Evolutionary conservation across 92 coral and sea anemone genomes (phyloP), one percentile per base, ranked within the genome.

Genomic region (Phenganax marumi): DNA sequence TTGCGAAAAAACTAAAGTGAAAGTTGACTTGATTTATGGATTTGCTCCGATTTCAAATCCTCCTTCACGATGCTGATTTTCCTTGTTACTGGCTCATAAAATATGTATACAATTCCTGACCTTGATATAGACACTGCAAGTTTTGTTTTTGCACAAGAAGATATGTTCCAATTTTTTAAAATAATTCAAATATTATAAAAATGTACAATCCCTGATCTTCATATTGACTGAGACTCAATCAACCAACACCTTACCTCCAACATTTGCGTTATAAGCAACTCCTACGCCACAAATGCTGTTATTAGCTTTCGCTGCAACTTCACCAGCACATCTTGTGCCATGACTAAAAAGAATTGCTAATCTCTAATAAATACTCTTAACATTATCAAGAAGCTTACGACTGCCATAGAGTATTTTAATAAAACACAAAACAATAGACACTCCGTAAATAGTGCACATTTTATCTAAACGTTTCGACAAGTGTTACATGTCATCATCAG

Each of bases 301-400:
- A 79, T 94, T 94, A 46, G 92, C 88, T 17, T 89, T 90, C 48
- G 98, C 98, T 26, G 98, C 98, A 9, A 94, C 95, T 63, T 94
- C 98, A 13, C 98, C 98, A 22, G 98, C 98, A 68, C 98, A 94
- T 3, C 98, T 85, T 3, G 98, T 94, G 0, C 98, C 98, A 80
- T 94, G 98, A 62, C 98, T 94, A 25, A 61, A 84, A 24, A 53
- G 46, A 70, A 62, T 64, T 33, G 24, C 3, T 7, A 74, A 33
- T 33, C 43, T 33, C 43, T 33, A 33, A 33, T 33, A 33, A 33
- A 33, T 33, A 33, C 5, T 33, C n/a, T 4, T 16, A 2, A 13
- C 13, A 12, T 19, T 62, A 62, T 10, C 68, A 62, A 21, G 33
- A 7, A 39, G 63, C 18, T 4, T 26, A 8, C 12, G 12, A n/a